Conservation (phyloP, 2,113 vertebrate genomes). For the Talpa occidentalis region DNA sequence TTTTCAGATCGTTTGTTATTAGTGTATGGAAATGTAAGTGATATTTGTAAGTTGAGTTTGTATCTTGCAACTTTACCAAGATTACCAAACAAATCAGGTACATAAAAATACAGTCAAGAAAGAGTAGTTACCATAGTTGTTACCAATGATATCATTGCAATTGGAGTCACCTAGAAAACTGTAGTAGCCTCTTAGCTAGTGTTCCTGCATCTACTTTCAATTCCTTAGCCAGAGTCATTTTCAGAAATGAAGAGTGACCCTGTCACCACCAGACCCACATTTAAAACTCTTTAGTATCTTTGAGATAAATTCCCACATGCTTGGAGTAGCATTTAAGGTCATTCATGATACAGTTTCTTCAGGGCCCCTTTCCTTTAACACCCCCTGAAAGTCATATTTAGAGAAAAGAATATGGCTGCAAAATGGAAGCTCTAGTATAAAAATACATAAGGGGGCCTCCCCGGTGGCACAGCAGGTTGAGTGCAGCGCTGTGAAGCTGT, state of each 20-base stretch:
- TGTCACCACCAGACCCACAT: background rate
- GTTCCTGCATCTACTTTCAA: background rate
- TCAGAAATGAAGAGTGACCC: background rate
- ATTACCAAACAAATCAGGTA: background rate
- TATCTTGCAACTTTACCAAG: background rate
- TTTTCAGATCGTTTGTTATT: background rate
- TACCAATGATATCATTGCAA: background rate
- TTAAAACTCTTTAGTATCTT: background rate
- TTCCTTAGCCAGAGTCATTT: background rate
- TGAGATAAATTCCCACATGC: background rate
- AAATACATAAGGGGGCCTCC: background rate
- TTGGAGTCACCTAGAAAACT: slow-evolving; percentile 24
- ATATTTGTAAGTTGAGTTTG: slow-evolving; percentile 17
- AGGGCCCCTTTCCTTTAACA: background rate
- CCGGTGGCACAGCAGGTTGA: too few relatives aligned
- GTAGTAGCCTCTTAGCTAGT: background rate
- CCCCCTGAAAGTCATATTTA: slow-evolving; percentile 1
- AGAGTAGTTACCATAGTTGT: background rate
- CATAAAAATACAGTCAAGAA: background rate
- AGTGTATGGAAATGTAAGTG: background rate
- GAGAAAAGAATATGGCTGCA: background rate
- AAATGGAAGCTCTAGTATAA: background rate
- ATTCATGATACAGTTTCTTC: background rate
- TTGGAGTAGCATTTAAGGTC: background rate
- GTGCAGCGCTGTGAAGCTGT: too few relatives aligned